phyloP scores from a whole-genome alignment of 1,140 invertebrate species.

The Epicauta chinensis region DNA sequence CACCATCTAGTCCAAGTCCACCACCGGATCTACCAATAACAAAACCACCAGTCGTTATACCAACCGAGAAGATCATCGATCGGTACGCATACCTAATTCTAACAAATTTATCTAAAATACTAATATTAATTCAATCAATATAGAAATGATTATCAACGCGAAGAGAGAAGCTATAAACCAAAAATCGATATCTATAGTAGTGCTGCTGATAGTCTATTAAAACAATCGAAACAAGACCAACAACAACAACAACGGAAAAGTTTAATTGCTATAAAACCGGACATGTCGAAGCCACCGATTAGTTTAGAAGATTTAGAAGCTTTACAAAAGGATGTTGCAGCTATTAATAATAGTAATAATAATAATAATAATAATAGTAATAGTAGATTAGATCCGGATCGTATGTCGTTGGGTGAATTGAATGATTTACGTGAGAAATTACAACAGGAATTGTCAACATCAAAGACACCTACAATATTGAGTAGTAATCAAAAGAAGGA shows the following conservation, averaged over 20 bases:
- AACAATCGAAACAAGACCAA: not conserved
- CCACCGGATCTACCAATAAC: slow-evolving; percentile 23
- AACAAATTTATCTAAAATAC: too few relatives aligned
- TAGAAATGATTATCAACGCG: not conserved
- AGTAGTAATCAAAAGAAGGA: not conserved
- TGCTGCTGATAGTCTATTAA: slow-evolving; percentile 21
- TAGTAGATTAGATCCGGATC: not conserved
- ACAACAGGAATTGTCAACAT: slow-evolving; percentile 17
- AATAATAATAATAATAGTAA: too few relatives aligned
- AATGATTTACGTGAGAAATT: slow-evolving; percentile 22
- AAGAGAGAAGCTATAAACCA: slow-evolving; percentile 4
- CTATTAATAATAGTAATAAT: too few relatives aligned
- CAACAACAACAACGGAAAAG: not conserved
- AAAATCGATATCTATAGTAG: slow-evolving; percentile 32
- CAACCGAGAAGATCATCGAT: slow-evolving; percentile 37
- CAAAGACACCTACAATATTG: not conserved
- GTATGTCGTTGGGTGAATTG: slow-evolving; percentile 23
- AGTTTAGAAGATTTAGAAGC: slow-evolving; percentile 29
- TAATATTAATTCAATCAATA: too few relatives aligned
- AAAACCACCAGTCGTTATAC: slow-evolving; percentile 42
- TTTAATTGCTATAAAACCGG: slow-evolving; percentile 17
- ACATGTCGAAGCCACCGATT: slow-evolving; percentile 33
- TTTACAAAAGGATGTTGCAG: slow-evolving; percentile 25
- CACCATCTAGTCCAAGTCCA: slow-evolving; percentile 36
- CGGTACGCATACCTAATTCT: not conserved